Evolutionary conservation across 2,113 vertebrate species (phyloP).

Genomic region (Dermatemys mawii): DNA sequence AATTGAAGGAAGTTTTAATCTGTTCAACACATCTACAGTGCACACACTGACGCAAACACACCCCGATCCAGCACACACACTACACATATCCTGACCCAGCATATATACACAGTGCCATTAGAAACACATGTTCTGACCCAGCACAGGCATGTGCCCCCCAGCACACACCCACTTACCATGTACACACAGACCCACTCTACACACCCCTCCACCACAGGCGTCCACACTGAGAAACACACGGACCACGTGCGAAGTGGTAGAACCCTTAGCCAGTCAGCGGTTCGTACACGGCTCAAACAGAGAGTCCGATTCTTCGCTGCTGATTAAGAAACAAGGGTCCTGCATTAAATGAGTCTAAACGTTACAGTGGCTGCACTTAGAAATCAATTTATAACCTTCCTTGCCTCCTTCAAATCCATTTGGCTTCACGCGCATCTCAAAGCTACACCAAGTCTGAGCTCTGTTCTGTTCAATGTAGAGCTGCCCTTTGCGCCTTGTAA

Average conservation of each 20-base stretch:
- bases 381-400: background rate
- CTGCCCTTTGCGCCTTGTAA: fast-evolving
- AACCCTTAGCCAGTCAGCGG: background rate
- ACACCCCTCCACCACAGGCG: background rate
- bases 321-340: background rate
- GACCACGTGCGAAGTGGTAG: background rate
- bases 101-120: background rate
- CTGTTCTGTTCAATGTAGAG: background rate
- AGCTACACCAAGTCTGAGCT: fast-evolving
- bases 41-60: background rate
- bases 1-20: background rate
- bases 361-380: background rate
- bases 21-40: background rate
- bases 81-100: background rate
- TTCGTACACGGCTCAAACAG: background rate
- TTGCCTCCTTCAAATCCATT: background rate
- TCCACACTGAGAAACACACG: background rate
- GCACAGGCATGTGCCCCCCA: background rate
- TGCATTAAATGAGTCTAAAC: background rate
- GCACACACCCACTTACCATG: background rate
- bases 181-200: background rate
- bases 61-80: background rate
- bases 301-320: background rate
- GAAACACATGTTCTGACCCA: background rate
- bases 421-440: background rate